Base-by-base conservation (phyloP, 2,888 invertebrate genomes). In the Anagyrus pseudococci region DNA sequence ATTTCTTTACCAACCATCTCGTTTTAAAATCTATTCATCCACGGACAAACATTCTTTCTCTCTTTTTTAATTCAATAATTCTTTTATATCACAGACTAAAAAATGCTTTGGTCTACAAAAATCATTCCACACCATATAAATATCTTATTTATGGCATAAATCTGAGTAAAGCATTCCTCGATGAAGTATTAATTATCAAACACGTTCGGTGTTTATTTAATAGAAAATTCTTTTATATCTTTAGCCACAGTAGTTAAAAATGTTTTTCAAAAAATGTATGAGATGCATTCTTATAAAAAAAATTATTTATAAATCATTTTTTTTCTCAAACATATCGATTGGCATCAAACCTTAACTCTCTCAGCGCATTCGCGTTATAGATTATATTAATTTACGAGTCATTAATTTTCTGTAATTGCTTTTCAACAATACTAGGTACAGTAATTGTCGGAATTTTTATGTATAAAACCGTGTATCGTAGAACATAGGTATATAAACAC, bases 81-180 rank as follows among this genome's bases (percentile, higher is more conserved):
- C 61, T 63, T 58, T 64, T 43, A 60, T 80, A 80, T 80, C 80
- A 80, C 80, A 80, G 80, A 79, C 77, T 80, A 79, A 79, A 78
- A 78, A 77, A 80, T 80, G 79, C 80, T 80, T 80, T 80, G 80
- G 80, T 80, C 77, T 77, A 76, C 72, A 73, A 73, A 72, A 67
- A 64, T 58, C 52, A 62, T 64, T 64, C 47, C 33, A 48, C 52
- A 61, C 41, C 40, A 20, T 52, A 62, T 52, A 62, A 59, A 64
- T 67, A 62, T 62, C 41, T 65, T 40, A 40, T 48, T 56, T 23
- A 47, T 10, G 19, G 58, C 55, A 37, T 52, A 62, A 62, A 43
- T 46, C 40, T 44, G 43, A 59, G 25, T 53, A 26, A 61, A 50
- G 49, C 56, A 40, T 47, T 58, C 23, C 52, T 29, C 33, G 33